A percentile compares a stretch with the other conserved stretches of the same genome.
phyloP scores from a whole-genome alignment of 1,140 invertebrate genomes.

The Himalopsyche phryganea region DNA sequence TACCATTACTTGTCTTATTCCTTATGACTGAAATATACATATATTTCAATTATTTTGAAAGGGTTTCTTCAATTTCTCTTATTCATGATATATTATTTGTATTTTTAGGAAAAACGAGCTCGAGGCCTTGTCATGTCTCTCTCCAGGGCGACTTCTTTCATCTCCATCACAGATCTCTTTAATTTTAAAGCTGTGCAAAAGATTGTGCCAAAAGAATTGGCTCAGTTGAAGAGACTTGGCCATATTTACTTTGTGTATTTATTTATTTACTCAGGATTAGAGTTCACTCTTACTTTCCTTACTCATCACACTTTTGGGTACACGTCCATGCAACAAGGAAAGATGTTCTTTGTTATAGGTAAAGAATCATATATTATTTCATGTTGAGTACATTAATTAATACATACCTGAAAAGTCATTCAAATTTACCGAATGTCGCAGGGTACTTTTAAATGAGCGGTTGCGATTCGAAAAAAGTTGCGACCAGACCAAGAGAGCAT shows the following conservation, averaged over 20 bases:
- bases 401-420: background rate
- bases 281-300: constrained; percentile 96
- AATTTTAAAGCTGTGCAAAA: constrained; percentile 64
- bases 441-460: background rate
- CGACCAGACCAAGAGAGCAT: too few relatives aligned
- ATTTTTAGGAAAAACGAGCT: constrained; percentile 66
- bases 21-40: too few relatives aligned
- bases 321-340: constrained; percentile 93
- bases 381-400: background rate
- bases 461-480: too few relatives aligned
- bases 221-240: constrained; percentile 71
- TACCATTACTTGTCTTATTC: too few relatives aligned
- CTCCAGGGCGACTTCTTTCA: constrained; percentile 68
- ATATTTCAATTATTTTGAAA: too few relatives aligned
- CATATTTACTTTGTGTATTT: constrained; percentile 91
- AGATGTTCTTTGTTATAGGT: constrained; percentile 95
- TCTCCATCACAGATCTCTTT: constrained; percentile 53
- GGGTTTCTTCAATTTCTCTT: too few relatives aligned
- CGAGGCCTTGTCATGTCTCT: constrained; percentile 64
- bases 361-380: constrained; percentile 32
- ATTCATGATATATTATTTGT: too few relatives aligned
- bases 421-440: background rate
- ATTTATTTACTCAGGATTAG: constrained; percentile 94
- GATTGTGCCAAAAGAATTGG: constrained; percentile 55
- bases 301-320: constrained; percentile 92